Base-by-base conservation (phyloP, 1,140 invertebrate species). In the Halictus rubicundus region DNA sequence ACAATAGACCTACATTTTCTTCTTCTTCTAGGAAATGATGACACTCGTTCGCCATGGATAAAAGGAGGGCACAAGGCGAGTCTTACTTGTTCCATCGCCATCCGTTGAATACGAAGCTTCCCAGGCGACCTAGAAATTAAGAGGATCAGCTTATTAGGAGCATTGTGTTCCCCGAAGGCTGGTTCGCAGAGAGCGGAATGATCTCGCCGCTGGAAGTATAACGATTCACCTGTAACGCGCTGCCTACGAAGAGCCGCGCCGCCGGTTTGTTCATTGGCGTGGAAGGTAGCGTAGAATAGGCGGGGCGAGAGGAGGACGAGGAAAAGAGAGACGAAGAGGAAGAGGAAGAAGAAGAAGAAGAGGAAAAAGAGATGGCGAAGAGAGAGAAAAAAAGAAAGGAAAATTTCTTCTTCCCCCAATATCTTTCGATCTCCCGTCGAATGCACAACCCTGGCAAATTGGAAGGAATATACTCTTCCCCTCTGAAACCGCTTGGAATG, bases 371-470 rank as follows among this genome's bases (percentile, higher is more conserved):
- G 12, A 61, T 39, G 14, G 27, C 19, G 9, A 42, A 32, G 19
- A 49, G 16, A 54, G 42, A 61, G 1, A 42, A 68, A 57, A 68
- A 65, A 66, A 66, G 66, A 21, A 70, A 64, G 32, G 59, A 49
- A 80, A 83, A 78, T 80, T 87, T 79, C 77, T 87, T 79, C 77
- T 80, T 84, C 68, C 78, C 69, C 71, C 76, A 81, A 78, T 87
- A 87, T 87, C 86, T 84, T 81, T 74, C 80, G 77, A 85, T 85
- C 83, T 80, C 66, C 69, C 86, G 83, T 88, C 80, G 80, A 87
- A 88, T 85, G 84, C 81, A 87, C 80, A 83, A 80, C 80, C 75
- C 61, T 81, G 84, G 82, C 82, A 88, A 89, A 89, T 89, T 89
- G 88, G 82, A 83, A 87, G 82, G 65, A 70, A 57, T 74, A 69